Evolutionary conservation across 2,888 invertebrate genomes (phyloP).

Genomic region (Diachrysia chrysitis): DNA sequence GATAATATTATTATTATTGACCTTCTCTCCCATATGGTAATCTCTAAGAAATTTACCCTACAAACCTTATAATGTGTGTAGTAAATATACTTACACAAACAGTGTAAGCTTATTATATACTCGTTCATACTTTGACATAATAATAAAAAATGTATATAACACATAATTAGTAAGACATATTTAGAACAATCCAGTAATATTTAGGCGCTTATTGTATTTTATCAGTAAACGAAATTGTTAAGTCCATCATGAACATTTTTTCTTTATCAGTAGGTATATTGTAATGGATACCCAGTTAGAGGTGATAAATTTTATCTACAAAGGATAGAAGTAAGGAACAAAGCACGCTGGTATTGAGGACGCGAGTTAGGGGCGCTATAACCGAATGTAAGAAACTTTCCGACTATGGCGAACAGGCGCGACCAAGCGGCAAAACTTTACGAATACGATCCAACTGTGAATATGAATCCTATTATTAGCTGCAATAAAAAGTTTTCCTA

Average conservation of each 20-base stretch:
- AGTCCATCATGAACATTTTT: slow-evolving; percentile 45
- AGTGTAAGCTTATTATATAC: neutral
- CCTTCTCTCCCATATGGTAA: too few species aligned
- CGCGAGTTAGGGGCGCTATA: slow-evolving; percentile 59
- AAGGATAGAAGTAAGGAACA: slow-evolving; percentile 48
- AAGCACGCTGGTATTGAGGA: slow-evolving; percentile 46
- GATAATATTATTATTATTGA: too few species aligned
- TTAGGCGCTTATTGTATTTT: slow-evolving; percentile 16
- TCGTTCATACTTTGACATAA: neutral
- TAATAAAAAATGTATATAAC: too few species aligned
- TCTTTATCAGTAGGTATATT: slow-evolving; percentile 48
- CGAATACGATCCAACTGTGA: slow-evolving; percentile 71
- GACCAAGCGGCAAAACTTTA: slow-evolving; percentile 64
- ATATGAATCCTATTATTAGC: slow-evolving; percentile 82
- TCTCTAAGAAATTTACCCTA: too few species aligned
- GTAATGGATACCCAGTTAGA: slow-evolving; percentile 37
- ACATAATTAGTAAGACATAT: neutral
- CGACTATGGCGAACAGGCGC: slow-evolving; percentile 59
- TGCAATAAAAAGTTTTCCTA: slow-evolving; percentile 78
- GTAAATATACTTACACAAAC: too few species aligned
- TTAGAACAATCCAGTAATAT: neutral
- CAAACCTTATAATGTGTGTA: too few species aligned
- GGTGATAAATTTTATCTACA: slow-evolving; percentile 54
- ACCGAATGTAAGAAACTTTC: slow-evolving; percentile 64
- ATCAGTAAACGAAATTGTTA: slow-evolving; percentile 28